Percentiles rank a stretch among this genome's conserved stretches.
phyloP scores from a whole-genome alignment of 2,113 vertebrate genomes.

The Istiophorus platypterus region DNA sequence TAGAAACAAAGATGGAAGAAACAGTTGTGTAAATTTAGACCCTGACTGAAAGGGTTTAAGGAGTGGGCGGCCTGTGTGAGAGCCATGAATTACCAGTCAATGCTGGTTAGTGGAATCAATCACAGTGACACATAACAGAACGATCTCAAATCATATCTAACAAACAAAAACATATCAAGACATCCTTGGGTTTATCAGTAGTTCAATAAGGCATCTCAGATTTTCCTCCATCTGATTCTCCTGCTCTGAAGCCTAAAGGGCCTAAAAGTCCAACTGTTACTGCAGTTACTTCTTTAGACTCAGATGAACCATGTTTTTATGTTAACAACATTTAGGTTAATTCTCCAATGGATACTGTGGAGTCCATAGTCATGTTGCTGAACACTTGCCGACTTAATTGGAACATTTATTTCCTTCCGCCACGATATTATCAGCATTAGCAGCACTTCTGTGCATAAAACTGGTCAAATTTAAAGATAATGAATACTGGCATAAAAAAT shows the following conservation, averaged over 20 bases:
- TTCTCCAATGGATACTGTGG: neutral
- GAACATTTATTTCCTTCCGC: neutral
- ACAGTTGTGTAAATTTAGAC: neutral
- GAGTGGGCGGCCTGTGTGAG: neutral
- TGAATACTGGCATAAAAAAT: too few species aligned
- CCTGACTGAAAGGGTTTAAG: neutral
- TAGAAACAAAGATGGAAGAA: neutral
- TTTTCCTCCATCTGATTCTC: too few species aligned
- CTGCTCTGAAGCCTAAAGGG: too few species aligned
- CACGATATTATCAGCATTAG: too few species aligned
- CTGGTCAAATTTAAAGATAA: too few species aligned
- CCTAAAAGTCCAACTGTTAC: too few species aligned
- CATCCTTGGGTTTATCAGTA: too few species aligned
- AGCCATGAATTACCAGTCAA: neutral
- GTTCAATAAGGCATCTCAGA: too few species aligned
- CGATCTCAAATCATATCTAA: neutral
- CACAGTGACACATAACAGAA: neutral
- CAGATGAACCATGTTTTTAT: too few species aligned
- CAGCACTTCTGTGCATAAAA: neutral
- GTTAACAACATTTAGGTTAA: too few species aligned
- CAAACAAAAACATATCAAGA: neutral
- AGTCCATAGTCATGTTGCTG: neutral
- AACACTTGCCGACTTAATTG: neutral
- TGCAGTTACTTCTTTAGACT: too few species aligned
- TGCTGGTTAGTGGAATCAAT: neutral